A percentile compares a stretch with the other conserved stretches of the same genome.
phyloP scores from a whole-genome alignment of 2,797 vertebrate genomes.

The Eulemur mongoz region DNA sequence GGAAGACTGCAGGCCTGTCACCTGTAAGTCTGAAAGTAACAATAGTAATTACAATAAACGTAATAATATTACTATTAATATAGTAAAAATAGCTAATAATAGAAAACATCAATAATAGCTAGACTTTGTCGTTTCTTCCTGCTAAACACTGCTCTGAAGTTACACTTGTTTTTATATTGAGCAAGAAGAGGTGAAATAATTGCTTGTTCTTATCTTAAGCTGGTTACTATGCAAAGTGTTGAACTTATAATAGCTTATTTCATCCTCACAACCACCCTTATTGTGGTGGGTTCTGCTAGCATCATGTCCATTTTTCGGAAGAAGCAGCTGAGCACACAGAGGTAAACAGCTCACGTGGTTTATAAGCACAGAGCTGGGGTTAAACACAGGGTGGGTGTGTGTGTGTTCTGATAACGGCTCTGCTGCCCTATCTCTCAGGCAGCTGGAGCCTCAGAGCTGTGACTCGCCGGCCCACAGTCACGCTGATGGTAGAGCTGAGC shows the following conservation, averaged over 20 bases:
- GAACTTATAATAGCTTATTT: neutral
- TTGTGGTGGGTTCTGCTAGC: neutral
- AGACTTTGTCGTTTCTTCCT: neutral
- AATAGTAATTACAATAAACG: neutral
- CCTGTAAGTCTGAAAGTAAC: neutral
- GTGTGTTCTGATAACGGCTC: neutral
- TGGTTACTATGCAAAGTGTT: neutral
- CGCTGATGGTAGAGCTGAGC: neutral
- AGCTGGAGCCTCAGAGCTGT: no score
- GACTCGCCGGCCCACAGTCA: neutral
- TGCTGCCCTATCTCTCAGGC: neutral
- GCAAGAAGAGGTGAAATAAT: neutral
- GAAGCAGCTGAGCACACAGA: neutral
- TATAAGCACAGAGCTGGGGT: accelerated
- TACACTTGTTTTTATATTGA: neutral
- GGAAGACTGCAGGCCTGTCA: neutral
- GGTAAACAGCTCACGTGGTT: neutral
- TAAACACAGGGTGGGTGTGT: neutral
- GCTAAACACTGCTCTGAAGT: neutral
- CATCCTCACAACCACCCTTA: neutral
- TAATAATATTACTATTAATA: neutral
- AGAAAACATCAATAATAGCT: neutral
- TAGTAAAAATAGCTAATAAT: neutral
- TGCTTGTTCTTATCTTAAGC: neutral
- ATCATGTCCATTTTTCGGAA: neutral